These are phyloP conservation scores for Hirudinaria manillensis DNA, from an alignment of 2,888 invertebrate genomes.

Conservation along the genomic window DNA sequence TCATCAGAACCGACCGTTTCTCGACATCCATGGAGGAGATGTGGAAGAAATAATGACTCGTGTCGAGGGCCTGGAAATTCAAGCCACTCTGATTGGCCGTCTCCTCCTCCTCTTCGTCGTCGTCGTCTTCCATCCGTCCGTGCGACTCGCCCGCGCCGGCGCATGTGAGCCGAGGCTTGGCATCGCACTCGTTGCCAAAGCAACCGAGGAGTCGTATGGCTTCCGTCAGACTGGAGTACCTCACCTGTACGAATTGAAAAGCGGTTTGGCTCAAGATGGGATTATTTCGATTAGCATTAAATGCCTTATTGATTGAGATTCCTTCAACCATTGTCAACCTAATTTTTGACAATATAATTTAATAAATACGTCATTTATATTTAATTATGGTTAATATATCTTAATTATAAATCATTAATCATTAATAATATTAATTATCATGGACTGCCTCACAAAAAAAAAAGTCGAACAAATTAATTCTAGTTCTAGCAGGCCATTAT, in stretches of 20 bases:
- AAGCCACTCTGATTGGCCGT: neutral
- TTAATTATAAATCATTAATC: neutral
- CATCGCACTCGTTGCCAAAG: slow-evolving; percentile 58
- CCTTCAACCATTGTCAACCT: too few relatives aligned
- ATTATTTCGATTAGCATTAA: neutral
- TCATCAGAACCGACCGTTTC: neutral
- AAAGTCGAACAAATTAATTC: too few relatives aligned
- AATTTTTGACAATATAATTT: too few relatives aligned
- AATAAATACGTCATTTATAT: neutral
- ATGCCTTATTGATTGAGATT: too few relatives aligned
- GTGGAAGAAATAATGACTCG: slow-evolving; percentile 3
- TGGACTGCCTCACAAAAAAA: too few relatives aligned
- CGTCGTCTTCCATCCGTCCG: neutral
- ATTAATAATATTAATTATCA: neutral
- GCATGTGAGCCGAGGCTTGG: neutral
- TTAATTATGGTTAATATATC: neutral
- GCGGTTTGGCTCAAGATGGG: neutral
- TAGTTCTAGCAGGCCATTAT: too few relatives aligned
- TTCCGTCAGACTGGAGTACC: slow-evolving; percentile 85
- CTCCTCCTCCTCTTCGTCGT: neutral
- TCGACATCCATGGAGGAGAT: slow-evolving; percentile 3
- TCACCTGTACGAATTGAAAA: slow-evolving; percentile 62
- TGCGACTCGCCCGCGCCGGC: neutral
- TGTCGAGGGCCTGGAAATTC: slow-evolving; percentile 4
- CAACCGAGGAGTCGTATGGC: slow-evolving; percentile 86